Evolutionary conservation across 2,797 vertebrate species (phyloP).

Genomic region (Sebastes iracundus): DNA sequence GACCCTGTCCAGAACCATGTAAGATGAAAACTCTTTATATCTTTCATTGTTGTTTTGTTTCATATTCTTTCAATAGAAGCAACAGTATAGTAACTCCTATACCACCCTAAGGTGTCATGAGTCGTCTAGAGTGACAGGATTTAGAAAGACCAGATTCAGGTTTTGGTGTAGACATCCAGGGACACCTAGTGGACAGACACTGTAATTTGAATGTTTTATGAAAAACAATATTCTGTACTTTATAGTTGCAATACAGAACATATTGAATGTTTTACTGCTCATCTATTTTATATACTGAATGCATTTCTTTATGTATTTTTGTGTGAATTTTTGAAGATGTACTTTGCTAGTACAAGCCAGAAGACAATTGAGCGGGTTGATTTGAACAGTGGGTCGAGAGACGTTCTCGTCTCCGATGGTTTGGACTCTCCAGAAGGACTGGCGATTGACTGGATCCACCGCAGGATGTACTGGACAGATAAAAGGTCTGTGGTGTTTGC

Average conservation of each 20-base stretch:
- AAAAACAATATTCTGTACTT: neutral
- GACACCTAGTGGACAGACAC: constrained; percentile 58
- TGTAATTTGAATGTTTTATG: neutral
- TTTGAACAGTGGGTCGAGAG: constrained; percentile 84
- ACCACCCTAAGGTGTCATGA: neutral
- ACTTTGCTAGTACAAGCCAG: constrained; percentile 87
- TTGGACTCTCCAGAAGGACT: constrained; percentile 86
- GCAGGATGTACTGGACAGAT: constrained; percentile 94
- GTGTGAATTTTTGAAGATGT: constrained; percentile 83
- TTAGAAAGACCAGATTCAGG: neutral
- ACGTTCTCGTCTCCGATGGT: constrained; percentile 81
- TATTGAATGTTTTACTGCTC: neutral
- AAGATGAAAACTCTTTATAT: constrained; percentile 47
- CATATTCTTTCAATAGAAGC: neutral
- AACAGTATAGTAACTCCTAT: neutral
- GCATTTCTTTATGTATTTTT: neutral
- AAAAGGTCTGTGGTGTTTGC: constrained; percentile 77
- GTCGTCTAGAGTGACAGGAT: neutral
- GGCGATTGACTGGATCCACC: constrained; percentile 91
- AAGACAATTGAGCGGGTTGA: constrained; percentile 88
- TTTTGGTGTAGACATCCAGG: constrained; percentile 4
- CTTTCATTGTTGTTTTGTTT: neutral
- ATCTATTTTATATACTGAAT: neutral
- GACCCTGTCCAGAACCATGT: constrained; percentile 91
- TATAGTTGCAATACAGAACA: neutral